These are phyloP conservation scores for Nicator chloris DNA, from an alignment of 2,113 vertebrate species.

Conservation along the genomic window DNA sequence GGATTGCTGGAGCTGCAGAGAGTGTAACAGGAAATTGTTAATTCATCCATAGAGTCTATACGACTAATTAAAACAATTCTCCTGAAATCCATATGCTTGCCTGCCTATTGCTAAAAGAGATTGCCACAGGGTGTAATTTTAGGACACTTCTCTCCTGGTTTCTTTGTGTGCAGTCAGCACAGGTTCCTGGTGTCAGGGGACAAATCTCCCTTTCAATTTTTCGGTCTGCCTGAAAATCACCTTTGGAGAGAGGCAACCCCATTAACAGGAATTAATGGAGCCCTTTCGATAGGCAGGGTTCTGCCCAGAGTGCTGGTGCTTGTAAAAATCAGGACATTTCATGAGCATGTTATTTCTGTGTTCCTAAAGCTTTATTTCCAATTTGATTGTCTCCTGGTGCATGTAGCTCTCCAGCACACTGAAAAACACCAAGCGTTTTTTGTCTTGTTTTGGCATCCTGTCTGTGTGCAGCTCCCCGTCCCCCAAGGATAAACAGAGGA, in stretches of 20 bases:
- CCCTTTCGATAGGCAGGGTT: background rate
- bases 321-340: background rate
- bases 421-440: background rate
- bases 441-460: constrained; percentile 31
- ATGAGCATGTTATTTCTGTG: background rate
- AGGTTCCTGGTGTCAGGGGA: background rate
- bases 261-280: constrained; percentile 41
- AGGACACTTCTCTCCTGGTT: background rate
- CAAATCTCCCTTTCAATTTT: constrained; percentile 36
- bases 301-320: background rate
- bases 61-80: background rate
- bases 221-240: constrained; percentile 13
- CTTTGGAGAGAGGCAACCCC: background rate
- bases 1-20: background rate
- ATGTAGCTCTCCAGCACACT: background rate
- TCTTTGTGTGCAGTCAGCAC: background rate
- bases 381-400: background rate
- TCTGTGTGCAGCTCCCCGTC: background rate
- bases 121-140: constrained; percentile 8
- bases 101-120: background rate
- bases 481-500: constrained; percentile 23
- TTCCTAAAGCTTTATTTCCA: background rate
- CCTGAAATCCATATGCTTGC: background rate
- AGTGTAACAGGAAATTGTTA: background rate
- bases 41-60: background rate